Evolutionary conservation across 2,888 invertebrate species (phyloP), one percentile per base, ranked within the genome.

Genomic region (Drosophila buzzatii): DNA sequence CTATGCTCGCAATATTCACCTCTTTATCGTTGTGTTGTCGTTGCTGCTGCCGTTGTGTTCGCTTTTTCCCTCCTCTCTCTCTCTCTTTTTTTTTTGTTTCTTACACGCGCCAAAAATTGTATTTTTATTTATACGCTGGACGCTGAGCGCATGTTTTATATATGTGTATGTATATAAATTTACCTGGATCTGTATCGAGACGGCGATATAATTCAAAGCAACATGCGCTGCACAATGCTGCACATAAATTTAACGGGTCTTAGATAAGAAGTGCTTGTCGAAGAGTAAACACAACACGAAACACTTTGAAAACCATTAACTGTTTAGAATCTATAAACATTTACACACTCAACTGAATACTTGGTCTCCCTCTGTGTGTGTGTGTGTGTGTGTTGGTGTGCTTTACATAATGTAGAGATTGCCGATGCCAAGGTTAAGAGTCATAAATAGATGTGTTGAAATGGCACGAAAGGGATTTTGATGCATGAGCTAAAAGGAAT

Each of bases 81-180:
- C 6, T 27, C 6, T 5, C 6, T 27, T 27, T 14, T 14, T 20
- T 20, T 63, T 49, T 63, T 70, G 72, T 63, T 77, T 65, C 63
- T 60, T 64, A 65, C 81, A 81, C 81, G 82, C 64, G 68, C 66
- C 56, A 62, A 68, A 69, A 71, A 51, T 71, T 69, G 39, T 79
- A 63, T 70, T 81, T 77, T 85, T 85, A 82, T 83, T 83, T 85
- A 81, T 84, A 79, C 75, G 86, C 86, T 76, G 83, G 83, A 83
- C 83, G 86, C 71, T 74, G 65, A 74, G 59, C 70, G 80, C 68
- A 76, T 79, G 76, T 63, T 76, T 70, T 77, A 76, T 77, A 76
- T 57, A 7, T 33, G 33, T 44, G 41, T 18, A 8, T 77, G 59
- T 67, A 56, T 73, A 78, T 78, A 78, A 78, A 78, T 80, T 80